Evolutionary conservation across 2,797 vertebrate genomes (phyloP).

Genomic region (Dicrostonyx torquatus): DNA sequence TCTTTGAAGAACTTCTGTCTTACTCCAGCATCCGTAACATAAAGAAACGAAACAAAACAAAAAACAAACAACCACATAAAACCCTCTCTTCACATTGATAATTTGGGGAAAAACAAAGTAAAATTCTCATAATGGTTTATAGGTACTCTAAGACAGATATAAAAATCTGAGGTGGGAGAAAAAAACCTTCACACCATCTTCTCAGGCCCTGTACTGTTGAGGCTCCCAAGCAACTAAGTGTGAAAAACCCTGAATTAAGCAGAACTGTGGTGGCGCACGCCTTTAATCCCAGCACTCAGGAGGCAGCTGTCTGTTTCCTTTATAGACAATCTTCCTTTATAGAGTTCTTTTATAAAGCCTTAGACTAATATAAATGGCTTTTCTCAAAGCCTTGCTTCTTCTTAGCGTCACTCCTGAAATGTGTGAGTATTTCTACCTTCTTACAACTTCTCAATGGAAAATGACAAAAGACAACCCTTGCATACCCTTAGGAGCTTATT

Average conservation of each 20-base stretch:
- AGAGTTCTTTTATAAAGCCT: not conserved
- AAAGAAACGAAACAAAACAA: not conserved
- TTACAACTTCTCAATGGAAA: conserved; percentile 57
- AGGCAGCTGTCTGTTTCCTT: not conserved
- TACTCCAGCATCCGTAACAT: not conserved
- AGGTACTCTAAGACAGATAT: not conserved
- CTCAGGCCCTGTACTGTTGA: not conserved
- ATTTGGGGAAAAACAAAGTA: not conserved
- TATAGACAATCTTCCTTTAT: not conserved
- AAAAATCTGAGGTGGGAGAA: not conserved
- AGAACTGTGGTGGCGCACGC: not conserved
- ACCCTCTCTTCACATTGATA: not conserved
- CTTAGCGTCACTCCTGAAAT: conserved; percentile 56
- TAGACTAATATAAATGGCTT: not conserved
- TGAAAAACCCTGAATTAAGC: not conserved
- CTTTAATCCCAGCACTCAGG: not conserved
- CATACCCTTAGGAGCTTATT: not conserved
- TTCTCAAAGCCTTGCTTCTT: conserved; percentile 69
- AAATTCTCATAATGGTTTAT: not conserved
- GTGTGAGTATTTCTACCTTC: conserved; percentile 55
- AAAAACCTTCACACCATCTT: not conserved
- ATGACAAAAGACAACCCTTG: conserved; percentile 50
- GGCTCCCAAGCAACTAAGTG: not conserved
- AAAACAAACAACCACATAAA: no score
- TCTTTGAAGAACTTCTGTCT: not conserved